These are phyloP conservation scores for Sinocyclocheilus anophthalmus DNA, from an alignment of 2,113 vertebrate species.

Conservation along the genomic window DNA sequence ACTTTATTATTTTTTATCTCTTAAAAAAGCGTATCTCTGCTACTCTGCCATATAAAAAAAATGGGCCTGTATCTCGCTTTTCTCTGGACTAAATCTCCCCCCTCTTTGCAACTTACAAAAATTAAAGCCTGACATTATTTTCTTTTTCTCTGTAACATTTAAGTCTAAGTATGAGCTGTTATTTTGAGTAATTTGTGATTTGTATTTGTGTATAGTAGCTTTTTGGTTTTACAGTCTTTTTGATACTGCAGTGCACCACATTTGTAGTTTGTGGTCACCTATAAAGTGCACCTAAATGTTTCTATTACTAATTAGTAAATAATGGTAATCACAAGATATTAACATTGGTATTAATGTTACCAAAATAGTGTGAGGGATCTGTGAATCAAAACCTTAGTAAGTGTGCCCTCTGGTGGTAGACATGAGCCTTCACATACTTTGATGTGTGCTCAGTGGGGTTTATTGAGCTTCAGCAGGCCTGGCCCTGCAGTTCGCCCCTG, in stretches of 20 bases:
- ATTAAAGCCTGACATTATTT: background rate
- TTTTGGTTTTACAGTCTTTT: background rate
- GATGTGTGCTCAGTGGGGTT: conserved; percentile 46
- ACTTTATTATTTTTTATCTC: background rate
- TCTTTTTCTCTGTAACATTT: background rate
- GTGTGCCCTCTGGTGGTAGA: conserved; percentile 69
- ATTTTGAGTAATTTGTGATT: background rate
- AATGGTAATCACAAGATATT: background rate
- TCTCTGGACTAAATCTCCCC: too few species aligned
- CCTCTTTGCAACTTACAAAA: background rate
- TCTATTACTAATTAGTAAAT: background rate
- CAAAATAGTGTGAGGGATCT: background rate
- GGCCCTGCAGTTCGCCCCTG: conserved; percentile 58
- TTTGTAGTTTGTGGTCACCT: background rate
- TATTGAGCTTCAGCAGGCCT: conserved; percentile 55
- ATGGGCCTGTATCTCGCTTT: background rate
- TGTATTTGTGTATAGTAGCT: background rate
- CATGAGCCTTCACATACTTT: conserved; percentile 43
- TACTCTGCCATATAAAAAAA: background rate
- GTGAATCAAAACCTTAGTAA: background rate
- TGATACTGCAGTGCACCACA: background rate
- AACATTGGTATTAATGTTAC: background rate
- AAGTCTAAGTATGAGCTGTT: background rate
- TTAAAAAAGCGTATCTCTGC: background rate
- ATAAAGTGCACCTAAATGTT: background rate